Base-by-base conservation (phyloP, 2,113 vertebrate genomes). In the Cyprinodon variegatus region DNA sequence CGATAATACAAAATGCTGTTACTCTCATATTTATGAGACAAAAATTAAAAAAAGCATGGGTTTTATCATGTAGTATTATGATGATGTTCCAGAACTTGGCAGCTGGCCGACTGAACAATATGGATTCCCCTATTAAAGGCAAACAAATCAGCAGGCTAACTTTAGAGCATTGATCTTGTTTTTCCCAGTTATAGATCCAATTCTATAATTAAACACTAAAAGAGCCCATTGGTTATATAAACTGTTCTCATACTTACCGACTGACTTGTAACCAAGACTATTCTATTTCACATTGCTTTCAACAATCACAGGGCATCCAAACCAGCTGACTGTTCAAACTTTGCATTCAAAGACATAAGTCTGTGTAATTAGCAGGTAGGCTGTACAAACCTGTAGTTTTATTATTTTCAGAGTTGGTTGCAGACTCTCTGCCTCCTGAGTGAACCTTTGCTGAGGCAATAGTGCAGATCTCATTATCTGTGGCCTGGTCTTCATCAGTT, bases 381-480 rank as follows among this genome's bases (percentile, higher is more conserved):
- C 15, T 76, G 15, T 17, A 68, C 72, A 68, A 37, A 90, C 88
- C 86, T 77, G 69, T 62, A 40, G 48, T 20, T 70, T n/a, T 3
- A 63, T 65, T 4, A 29, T 41, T 57, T 59, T 13, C 78, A 39
- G 22, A 37, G 29, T 3, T 4, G 12, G 38, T 37, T 15, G 70
- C 39, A 39, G 84, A 67, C 3, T 36, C 6, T 17, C 0, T 12
- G 13, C 3, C 0, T 0, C n/a, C 59, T 8, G 61, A 38, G 5
- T 65, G 3, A 2, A 40, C 7, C 40, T 8, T 29, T 14, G 37
- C 17, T 50, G 79, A 64, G 11, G 74, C 6, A 4, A 79, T 36
- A 0, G 83, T 86, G 63, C 74, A 87, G 70, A 83, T 74, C 70
- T 89, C 90, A 22, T 64, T 59, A 48, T 85, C 84, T 36, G 79